Evolutionary conservation across 2,113 vertebrate genomes (phyloP).

Genomic region (Gyps fulvus): DNA sequence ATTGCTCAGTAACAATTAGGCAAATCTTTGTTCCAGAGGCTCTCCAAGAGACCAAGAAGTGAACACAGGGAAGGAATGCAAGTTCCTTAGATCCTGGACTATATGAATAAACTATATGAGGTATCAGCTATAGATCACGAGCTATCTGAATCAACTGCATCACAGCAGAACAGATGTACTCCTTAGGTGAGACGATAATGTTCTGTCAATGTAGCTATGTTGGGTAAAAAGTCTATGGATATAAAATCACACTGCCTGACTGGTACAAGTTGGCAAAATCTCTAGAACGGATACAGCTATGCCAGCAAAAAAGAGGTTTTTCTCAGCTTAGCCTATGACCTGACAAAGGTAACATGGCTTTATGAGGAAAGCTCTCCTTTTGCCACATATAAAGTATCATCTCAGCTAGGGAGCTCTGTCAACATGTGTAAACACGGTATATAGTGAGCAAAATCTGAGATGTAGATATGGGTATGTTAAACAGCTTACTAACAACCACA

Average conservation of each 20-base stretch:
- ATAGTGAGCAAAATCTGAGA: not conserved
- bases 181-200: not conserved
- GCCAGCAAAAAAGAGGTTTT: not conserved
- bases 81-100: not conserved
- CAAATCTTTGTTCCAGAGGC: not conserved
- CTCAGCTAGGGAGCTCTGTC: not conserved
- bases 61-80: not conserved
- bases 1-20: not conserved
- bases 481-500: not conserved
- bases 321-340: not conserved
- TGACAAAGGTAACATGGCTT: not conserved
- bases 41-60: not conserved
- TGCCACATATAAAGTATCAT: not conserved
- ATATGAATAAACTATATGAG: not conserved
- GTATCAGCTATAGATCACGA: rapidly evolving
- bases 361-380: not conserved
- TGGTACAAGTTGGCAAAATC: not conserved
- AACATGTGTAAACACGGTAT: not conserved
- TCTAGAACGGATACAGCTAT: not conserved
- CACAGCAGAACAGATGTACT: not conserved
- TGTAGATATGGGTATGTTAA: not conserved
- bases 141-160: not conserved
- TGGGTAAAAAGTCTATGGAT: not conserved
- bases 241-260: not conserved
- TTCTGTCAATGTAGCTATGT: not conserved